Evolutionary conservation across 2,888 invertebrate species (phyloP).

Genomic region (Perizoma affinitatum): DNA sequence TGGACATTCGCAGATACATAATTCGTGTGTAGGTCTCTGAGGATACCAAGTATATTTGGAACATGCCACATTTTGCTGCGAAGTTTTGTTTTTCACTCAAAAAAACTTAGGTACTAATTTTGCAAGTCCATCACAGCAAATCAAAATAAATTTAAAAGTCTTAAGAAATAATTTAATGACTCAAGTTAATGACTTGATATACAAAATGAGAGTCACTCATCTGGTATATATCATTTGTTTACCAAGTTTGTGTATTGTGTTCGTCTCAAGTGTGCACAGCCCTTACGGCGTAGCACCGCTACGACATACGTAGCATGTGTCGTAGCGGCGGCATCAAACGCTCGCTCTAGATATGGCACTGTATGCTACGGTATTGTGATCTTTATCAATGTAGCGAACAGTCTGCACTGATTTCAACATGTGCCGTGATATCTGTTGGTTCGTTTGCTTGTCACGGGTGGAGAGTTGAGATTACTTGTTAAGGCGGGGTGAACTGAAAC

Average conservation of each 20-base stretch:
- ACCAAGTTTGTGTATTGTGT: background rate
- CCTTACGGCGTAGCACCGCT: constrained; percentile 26
- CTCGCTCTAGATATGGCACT: constrained; percentile 11
- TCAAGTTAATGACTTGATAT: no score
- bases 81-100: no score
- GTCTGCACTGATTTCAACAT: constrained; percentile 12
- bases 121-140: no score
- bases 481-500: background rate
- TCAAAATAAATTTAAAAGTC: no score
- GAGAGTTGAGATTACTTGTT: constrained; percentile 1
- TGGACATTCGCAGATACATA: no score
- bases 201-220: no score
- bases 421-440: constrained; percentile 3
- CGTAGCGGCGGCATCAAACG: constrained; percentile 20
- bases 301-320: constrained; percentile 29
- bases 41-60: no score
- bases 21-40: no score
- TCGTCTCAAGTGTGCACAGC: constrained; percentile 9
- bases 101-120: no score
- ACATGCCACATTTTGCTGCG: no score
- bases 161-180: no score
- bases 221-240: no score
- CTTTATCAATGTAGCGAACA: constrained; percentile 20
- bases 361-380: constrained; percentile 24
- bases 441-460: constrained; percentile 6